phyloP scores from a whole-genome alignment of 2,113 vertebrate species.

The Ceratotherium simum region DNA sequence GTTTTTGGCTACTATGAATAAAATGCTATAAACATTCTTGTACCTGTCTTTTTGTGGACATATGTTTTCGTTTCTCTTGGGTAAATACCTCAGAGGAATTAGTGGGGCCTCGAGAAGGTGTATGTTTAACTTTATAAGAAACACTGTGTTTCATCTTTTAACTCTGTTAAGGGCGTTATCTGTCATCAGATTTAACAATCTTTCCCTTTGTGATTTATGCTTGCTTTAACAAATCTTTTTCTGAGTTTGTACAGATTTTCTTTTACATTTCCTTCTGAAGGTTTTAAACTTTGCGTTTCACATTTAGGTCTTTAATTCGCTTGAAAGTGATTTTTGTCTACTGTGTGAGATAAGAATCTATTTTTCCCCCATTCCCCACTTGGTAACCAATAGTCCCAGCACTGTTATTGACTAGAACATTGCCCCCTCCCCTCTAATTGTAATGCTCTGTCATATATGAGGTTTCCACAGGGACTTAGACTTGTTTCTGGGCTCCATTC shows the following conservation, averaged over 20 bases:
- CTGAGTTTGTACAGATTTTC: not conserved
- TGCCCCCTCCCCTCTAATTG: fast-evolving
- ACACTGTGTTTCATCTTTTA: not conserved
- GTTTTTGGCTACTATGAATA: not conserved
- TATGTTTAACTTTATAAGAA: not conserved
- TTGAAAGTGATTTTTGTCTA: not conserved
- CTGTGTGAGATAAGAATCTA: not conserved
- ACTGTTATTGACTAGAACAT: not conserved
- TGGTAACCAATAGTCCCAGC: not conserved
- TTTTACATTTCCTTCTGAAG: not conserved
- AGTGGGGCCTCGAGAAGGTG: not conserved
- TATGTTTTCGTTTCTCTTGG: not conserved
- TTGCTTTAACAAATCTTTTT: constrained; percentile 19
- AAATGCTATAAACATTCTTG: not conserved
- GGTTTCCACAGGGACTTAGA: not conserved
- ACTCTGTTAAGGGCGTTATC: not conserved
- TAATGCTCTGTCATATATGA: not conserved
- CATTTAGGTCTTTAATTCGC: not conserved
- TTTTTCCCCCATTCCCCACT: not conserved
- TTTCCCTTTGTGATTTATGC: not conserved
- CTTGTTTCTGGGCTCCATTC: not conserved
- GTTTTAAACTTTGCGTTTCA: constrained; percentile 18
- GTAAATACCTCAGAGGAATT: not conserved
- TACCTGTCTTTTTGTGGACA: not conserved
- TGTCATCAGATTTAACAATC: not conserved